These are phyloP conservation scores for Aurelia aurita complex sp. Pacific DNA, from an alignment of 30 jellyfish, hydroid and myxozoan species.

Conservation along the genomic window DNA sequence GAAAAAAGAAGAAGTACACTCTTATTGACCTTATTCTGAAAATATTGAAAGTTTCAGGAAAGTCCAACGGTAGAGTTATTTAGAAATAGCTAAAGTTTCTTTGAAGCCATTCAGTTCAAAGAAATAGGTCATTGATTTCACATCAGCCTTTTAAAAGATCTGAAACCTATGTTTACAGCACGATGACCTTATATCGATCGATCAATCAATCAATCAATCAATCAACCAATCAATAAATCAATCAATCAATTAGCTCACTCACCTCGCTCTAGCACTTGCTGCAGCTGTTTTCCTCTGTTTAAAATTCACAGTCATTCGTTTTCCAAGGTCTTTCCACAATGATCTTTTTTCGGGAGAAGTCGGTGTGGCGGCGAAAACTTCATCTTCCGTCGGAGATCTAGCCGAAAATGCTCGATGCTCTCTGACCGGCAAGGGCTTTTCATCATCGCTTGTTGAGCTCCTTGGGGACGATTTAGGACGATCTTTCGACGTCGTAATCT, in stretches of 20 bases:
- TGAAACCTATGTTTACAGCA: neutral
- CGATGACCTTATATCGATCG: neutral
- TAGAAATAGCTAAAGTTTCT: too few species aligned
- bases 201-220: conserved; percentile 2
- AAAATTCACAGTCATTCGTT: conserved; percentile 55
- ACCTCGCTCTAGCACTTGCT: conserved; percentile 31
- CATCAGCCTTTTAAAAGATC: too few species aligned
- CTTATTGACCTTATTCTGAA: too few species aligned
- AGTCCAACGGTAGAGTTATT: too few species aligned
- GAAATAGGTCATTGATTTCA: too few species aligned
- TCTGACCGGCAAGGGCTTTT: neutral
- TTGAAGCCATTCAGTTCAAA: too few species aligned
- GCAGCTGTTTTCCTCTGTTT: conserved; percentile 14
- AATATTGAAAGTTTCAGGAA: too few species aligned
- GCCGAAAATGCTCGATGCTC: conserved; percentile 26
- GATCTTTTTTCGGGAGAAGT: conserved; percentile 25
- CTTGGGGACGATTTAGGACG: neutral
- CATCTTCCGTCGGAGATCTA: conserved; percentile 8
- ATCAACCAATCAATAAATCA: conserved; percentile 2
- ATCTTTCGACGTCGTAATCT: neutral
- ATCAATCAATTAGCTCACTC: neutral
- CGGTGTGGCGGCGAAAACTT: conserved; percentile 9
- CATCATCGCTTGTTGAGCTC: neutral
- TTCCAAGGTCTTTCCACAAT: conserved; percentile 28
- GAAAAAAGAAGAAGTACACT: too few species aligned